Conservation (phyloP, 2,797 vertebrate genomes). For the Halcyon leucocephala region DNA sequence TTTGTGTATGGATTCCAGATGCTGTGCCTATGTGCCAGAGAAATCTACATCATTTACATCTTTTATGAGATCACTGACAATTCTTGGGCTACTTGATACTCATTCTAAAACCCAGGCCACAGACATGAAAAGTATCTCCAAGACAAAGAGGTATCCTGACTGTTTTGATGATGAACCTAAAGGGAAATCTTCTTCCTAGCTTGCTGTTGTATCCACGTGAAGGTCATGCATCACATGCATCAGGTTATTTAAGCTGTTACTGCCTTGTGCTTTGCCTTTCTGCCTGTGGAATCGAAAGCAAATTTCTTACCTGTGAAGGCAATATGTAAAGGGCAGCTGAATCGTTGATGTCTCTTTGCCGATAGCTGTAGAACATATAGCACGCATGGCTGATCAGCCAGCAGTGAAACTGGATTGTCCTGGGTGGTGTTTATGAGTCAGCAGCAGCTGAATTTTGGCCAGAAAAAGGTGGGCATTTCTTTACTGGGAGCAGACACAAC, state of each 20-base stretch:
- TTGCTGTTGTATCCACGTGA: not conserved
- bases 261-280: not conserved
- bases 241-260: not conserved
- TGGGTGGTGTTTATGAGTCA: not conserved
- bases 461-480: not conserved
- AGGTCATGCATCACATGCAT: not conserved
- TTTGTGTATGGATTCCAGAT: not conserved
- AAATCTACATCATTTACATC: not conserved
- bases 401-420: not conserved
- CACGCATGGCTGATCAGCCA: not conserved
- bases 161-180: not conserved
- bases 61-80: not conserved
- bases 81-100: not conserved
- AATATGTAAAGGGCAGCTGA: not conserved
- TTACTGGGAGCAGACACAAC: not conserved
- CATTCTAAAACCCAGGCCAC: not conserved
- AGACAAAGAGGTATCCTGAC: not conserved
- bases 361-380: not conserved
- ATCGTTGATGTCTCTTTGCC: not conserved
- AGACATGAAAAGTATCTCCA: accelerated
- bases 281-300: not conserved
- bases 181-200: not conserved
- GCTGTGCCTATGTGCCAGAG: not conserved
- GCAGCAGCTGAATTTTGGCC: not conserved
- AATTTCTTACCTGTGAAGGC: not conserved